phyloP scores from a whole-genome alignment of 2,888 invertebrate genomes.

The Mimas tiliae region DNA sequence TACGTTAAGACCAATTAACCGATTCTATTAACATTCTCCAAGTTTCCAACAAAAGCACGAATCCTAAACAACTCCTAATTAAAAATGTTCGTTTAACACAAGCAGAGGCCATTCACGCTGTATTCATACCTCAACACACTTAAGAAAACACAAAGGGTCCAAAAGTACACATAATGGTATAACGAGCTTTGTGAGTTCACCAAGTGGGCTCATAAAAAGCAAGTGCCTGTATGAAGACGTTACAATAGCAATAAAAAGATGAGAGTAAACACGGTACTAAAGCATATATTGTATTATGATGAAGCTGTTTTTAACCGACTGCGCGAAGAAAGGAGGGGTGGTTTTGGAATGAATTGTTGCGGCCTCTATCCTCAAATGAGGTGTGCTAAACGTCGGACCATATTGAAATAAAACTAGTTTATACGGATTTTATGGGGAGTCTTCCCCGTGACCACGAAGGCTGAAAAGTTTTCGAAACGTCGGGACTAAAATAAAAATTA shows the following conservation, averaged over 20 bases:
- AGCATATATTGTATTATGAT: conserved; percentile 36
- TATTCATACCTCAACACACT: background rate
- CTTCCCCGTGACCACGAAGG: no score
- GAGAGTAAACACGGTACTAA: conserved; percentile 49
- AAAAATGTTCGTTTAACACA: background rate
- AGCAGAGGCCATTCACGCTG: background rate
- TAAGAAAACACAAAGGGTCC: conserved; percentile 1
- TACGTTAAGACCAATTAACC: no score
- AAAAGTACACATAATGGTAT: conserved; percentile 28
- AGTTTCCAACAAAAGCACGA: no score
- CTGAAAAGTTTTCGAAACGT: no score
- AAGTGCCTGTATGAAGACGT: conserved; percentile 40
- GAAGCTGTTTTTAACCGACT: conserved; percentile 19
- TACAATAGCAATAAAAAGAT: conserved; percentile 46
- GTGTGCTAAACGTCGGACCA: no score
- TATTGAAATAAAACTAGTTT: no score
- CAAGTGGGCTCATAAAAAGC: conserved; percentile 43
- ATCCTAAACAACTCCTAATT: background rate
- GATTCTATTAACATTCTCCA: no score
- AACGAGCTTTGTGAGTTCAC: conserved; percentile 35
- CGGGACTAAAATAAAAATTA: no score
- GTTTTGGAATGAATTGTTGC: no score
- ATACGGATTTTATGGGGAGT: no score
- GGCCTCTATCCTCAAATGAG: no score
- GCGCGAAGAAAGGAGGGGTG: no score